Evolutionary conservation across 2,113 vertebrate species (phyloP).

Genomic region (Paratilapia polleni): DNA sequence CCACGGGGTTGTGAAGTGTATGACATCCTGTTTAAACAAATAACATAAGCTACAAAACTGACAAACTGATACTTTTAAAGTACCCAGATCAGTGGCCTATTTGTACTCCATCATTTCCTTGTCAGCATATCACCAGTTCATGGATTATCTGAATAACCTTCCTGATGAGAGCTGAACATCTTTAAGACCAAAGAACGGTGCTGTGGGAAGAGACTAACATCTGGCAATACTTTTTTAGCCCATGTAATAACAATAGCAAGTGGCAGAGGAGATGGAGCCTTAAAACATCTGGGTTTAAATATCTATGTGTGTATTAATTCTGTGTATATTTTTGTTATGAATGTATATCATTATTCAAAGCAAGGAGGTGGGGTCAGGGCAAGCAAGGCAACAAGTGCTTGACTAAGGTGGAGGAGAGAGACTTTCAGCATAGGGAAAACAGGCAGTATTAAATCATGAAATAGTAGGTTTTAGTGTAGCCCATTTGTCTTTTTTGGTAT

Average conservation of each 20-base stretch:
- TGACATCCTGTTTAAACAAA: background rate
- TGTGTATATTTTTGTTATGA: background rate
- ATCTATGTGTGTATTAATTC: background rate
- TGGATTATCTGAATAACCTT: background rate
- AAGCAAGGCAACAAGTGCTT: background rate
- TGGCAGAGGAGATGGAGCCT: background rate
- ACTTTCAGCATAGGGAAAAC: background rate
- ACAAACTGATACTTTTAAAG: background rate
- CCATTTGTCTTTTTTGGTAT: too few species aligned
- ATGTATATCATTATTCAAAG: background rate
- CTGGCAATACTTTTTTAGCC: background rate
- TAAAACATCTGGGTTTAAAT: rapidly evolving
- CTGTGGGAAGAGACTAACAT: background rate
- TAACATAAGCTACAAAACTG: background rate
- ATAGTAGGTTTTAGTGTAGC: too few species aligned
- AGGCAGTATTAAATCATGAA: too few species aligned
- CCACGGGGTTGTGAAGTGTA: background rate
- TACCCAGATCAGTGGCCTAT: background rate
- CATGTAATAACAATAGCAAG: background rate
- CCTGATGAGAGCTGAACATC: background rate
- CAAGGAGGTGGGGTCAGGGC: background rate
- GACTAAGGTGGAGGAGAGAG: rapidly evolving
- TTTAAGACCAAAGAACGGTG: background rate
- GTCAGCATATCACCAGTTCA: background rate
- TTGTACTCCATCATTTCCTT: background rate